Evolutionary conservation across 1,140 invertebrate species (phyloP).

Genomic region (Cheumatopsyche charites): DNA sequence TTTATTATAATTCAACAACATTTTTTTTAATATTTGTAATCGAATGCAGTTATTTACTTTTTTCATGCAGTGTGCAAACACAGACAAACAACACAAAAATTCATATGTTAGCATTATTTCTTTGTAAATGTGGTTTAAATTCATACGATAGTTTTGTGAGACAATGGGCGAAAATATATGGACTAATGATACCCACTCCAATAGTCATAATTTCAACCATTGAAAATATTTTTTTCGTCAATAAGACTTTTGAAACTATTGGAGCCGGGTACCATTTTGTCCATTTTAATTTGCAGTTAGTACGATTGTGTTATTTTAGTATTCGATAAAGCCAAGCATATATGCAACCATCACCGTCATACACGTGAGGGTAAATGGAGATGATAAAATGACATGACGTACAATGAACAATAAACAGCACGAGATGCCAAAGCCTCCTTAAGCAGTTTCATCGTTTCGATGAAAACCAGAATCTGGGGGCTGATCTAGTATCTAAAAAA

Average conservation of each 20-base stretch:
- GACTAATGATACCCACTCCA: too few species aligned
- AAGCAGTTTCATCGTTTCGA: slow-evolving; percentile 45
- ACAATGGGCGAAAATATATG: too few species aligned
- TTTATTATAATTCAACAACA: too few species aligned
- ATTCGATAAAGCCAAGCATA: background rate
- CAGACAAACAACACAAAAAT: background rate
- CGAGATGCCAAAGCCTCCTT: slow-evolving; percentile 42
- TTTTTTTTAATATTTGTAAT: too few species aligned
- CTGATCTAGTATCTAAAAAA: slow-evolving; percentile 43
- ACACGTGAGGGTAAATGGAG: slow-evolving; percentile 11
- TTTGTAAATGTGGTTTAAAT: background rate
- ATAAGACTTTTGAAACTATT: too few species aligned
- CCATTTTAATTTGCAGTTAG: too few species aligned
- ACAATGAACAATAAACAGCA: slow-evolving; percentile 44
- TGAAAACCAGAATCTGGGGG: slow-evolving; percentile 43
- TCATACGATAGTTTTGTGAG: too few species aligned
- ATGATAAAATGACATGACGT: slow-evolving; percentile 41
- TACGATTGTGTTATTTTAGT: background rate
- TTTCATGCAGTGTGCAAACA: slow-evolving; percentile 14
- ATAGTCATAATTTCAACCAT: too few species aligned
- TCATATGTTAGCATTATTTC: background rate
- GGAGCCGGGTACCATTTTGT: too few species aligned
- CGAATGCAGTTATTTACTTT: too few species aligned
- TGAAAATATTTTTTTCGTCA: too few species aligned
- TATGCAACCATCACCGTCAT: background rate